phyloP scores from a whole-genome alignment of 2,888 invertebrate genomes.

The Coenonympha arcania region DNA sequence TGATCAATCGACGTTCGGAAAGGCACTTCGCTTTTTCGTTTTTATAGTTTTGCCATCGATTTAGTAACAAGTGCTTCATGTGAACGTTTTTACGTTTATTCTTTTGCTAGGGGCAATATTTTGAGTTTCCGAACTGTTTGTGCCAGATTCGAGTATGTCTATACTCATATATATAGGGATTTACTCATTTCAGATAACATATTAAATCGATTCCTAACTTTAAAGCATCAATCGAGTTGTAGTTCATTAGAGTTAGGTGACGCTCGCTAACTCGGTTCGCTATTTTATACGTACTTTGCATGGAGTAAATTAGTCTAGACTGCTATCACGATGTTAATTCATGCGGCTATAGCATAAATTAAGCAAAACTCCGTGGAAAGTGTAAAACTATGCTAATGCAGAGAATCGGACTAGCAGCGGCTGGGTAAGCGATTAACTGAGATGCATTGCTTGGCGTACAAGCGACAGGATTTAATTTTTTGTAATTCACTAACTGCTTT shows the following conservation, averaged over 20 bases:
- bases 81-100: background rate
- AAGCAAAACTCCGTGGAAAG: constrained; percentile 22
- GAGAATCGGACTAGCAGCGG: constrained; percentile 16
- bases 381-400: constrained; percentile 28
- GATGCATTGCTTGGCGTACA: constrained; percentile 18
- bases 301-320: constrained; percentile 20
- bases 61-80: background rate
- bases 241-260: no score
- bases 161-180: no score
- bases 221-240: no score
- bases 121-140: background rate
- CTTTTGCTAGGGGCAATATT: background rate
- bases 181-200: no score
- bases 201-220: no score
- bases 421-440: constrained; percentile 20
- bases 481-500: background rate
- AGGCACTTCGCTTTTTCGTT: constrained; percentile 4
- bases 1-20: constrained; percentile 12
- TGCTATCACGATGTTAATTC: constrained; percentile 23
- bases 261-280: background rate
- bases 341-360: constrained; percentile 24
- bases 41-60: constrained; percentile 2
- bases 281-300: constrained; percentile 13
- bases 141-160: background rate
- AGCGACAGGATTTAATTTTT: constrained; percentile 10